phyloP scores from a whole-genome alignment of 2,797 vertebrate species.

The Sebastes matsubarae region DNA sequence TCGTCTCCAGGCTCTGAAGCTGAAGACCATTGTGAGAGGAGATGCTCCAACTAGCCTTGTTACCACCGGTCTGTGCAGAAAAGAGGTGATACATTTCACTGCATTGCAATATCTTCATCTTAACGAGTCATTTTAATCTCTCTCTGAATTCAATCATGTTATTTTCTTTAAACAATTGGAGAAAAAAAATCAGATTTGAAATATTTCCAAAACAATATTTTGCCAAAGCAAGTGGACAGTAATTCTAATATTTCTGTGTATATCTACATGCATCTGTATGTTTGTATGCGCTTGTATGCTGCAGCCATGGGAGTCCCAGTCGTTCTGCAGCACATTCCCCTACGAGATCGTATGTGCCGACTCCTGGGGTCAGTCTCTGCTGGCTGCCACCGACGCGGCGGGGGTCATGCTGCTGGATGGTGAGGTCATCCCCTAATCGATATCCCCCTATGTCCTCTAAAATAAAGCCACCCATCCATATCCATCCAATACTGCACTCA shows the following conservation, averaged over 20 bases:
- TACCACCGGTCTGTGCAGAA: constrained; percentile 91
- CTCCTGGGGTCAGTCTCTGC: constrained; percentile 96
- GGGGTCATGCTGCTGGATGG: constrained; percentile 96
- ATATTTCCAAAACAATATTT: neutral
- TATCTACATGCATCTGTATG: neutral
- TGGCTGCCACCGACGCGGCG: constrained; percentile 91
- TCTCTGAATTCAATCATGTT: neutral
- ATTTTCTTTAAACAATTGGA: neutral
- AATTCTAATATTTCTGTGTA: neutral
- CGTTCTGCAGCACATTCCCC: constrained; percentile 94
- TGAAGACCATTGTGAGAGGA: constrained; percentile 96
- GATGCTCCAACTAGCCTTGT: constrained; percentile 91
- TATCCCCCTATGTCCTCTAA: constrained; percentile 34
- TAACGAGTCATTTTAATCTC: neutral
- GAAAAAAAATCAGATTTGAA: rapidly evolving
- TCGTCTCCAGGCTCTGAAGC: constrained; percentile 89
- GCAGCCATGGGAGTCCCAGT: constrained; percentile 98
- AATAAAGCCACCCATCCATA: constrained; percentile 45
- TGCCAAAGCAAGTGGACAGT: neutral
- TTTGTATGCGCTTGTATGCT: constrained; percentile 7
- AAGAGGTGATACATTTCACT: constrained; percentile 85
- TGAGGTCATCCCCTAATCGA: constrained; percentile 78
- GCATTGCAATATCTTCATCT: neutral
- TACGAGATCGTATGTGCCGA: constrained; percentile 93
- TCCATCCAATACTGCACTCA: constrained; percentile 47